A percentile compares a stretch with the other conserved stretches of the same genome.
phyloP scores from a whole-genome alignment of 2,888 invertebrate species.

The Horisme vitalbata region DNA sequence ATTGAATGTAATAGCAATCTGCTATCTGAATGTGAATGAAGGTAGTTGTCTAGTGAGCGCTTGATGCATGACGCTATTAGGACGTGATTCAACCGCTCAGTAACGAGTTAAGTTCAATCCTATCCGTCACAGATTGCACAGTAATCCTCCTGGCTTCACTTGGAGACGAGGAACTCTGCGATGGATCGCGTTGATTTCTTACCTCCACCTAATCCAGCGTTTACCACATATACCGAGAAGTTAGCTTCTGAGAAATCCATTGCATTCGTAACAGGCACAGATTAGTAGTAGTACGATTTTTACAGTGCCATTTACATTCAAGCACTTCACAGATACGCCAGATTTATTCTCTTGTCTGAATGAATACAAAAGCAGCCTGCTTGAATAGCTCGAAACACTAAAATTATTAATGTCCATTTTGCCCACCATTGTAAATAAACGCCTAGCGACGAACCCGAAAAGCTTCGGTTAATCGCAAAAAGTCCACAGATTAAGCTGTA shows the following conservation, averaged over 20 bases:
- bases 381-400: too few species aligned
- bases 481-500: conserved; percentile 29
- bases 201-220: conserved; percentile 1
- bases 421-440: conserved; percentile 6
- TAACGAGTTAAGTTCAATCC: conserved; percentile 12
- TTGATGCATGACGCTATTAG: conserved; percentile 11
- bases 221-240: conserved; percentile 1
- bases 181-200: conserved; percentile 10
- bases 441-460: conserved; percentile 23
- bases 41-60: not conserved
- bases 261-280: too few species aligned
- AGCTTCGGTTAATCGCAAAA: conserved; percentile 27
- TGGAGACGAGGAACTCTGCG: too few species aligned
- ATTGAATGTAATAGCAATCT: too few species aligned
- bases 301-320: too few species aligned
- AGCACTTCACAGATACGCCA: too few species aligned
- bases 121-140: conserved; percentile 10
- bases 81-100: conserved; percentile 11
- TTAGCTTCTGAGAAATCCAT: not conserved
- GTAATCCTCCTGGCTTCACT: conserved; percentile 9
- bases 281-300: too few species aligned
- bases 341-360: too few species aligned
- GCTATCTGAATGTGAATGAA: not conserved
- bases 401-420: too few species aligned
- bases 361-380: too few species aligned